phyloP scores from a whole-genome alignment of 2,113 vertebrate genomes.

The Epinephelus cyanopodus region DNA sequence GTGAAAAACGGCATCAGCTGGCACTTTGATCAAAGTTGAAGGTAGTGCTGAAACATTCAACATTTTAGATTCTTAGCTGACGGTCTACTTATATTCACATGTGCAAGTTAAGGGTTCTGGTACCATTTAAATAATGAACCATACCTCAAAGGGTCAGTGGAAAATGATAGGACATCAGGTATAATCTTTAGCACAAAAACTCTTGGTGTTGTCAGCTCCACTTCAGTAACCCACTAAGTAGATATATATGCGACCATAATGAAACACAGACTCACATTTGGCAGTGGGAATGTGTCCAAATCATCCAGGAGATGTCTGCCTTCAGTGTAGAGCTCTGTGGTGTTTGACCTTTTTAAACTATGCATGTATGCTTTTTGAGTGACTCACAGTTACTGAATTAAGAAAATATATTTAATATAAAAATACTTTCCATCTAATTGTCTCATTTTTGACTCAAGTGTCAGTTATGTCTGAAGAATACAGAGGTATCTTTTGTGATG shows the following conservation, averaged over 20 bases:
- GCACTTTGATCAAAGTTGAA: background rate
- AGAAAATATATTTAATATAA: too few species aligned
- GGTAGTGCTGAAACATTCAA: background rate
- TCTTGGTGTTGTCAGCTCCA: background rate
- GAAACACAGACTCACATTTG: background rate
- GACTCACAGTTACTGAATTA: too few species aligned
- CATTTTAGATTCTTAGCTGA: background rate
- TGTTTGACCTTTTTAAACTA: background rate
- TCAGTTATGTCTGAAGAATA: background rate
- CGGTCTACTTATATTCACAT: background rate
- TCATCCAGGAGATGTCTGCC: background rate
- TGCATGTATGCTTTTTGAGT: background rate
- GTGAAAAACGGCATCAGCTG: background rate
- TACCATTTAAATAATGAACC: background rate
- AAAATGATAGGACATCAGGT: slow-evolving; percentile 1
- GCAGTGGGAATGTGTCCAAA: background rate
- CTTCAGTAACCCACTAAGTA: background rate
- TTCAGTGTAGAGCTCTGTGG: background rate
- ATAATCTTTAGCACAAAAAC: background rate
- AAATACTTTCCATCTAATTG: background rate
- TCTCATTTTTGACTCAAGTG: background rate
- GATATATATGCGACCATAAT: background rate
- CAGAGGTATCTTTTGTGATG: too few species aligned
- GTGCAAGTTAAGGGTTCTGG: background rate
- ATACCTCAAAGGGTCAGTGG: background rate